Evolutionary conservation across 2,888 invertebrate species (phyloP), one percentile per base, ranked within the genome.

Genomic region (Drosophila mayaguana): DNA sequence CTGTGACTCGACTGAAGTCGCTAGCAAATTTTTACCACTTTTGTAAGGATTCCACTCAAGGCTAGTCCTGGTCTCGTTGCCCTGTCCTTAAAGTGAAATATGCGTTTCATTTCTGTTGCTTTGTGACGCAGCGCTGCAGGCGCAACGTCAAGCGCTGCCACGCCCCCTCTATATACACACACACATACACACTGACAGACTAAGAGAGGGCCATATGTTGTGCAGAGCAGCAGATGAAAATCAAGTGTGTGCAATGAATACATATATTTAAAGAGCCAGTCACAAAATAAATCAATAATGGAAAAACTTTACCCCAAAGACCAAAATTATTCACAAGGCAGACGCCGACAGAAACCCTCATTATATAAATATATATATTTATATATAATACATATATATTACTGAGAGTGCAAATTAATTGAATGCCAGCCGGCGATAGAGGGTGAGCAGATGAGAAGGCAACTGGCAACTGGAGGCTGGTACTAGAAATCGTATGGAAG

Each of bases 11-110:
- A 42, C 40, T 56, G 59, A 65, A 65, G 85, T 79, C 81, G 66
- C 64, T 64, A 83, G 85, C 81, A 77, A 81, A 81, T 72, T 76
- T 81, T 85, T 88, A 80, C 83, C 85, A 86, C 85, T 88, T 88
- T 86, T 86, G 61, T 86, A 86, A 86, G 85, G 85, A 86, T 88
- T 86, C 85, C 75, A 76, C 82, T 84, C 83, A 81, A 83, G 83
- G 84, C 81, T 83, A 81, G 76, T 73, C 45, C 45, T 45, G 45
- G 45, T 45, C 36, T 18, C 36, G 34, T 45, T 22, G 32, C 34
- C 69, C 50, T 75, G 71, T 55, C 50, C 65, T 55, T 56, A 50
- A 43, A 18, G 51, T 60, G 42, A 66, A 76, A 72, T 78, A 75
- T 79, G 75, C 75, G 67, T 59, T 67, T 78, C 67, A 65, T 62